Conservation (phyloP, 2,888 invertebrate genomes). For the Chloromyia formosa region DNA sequence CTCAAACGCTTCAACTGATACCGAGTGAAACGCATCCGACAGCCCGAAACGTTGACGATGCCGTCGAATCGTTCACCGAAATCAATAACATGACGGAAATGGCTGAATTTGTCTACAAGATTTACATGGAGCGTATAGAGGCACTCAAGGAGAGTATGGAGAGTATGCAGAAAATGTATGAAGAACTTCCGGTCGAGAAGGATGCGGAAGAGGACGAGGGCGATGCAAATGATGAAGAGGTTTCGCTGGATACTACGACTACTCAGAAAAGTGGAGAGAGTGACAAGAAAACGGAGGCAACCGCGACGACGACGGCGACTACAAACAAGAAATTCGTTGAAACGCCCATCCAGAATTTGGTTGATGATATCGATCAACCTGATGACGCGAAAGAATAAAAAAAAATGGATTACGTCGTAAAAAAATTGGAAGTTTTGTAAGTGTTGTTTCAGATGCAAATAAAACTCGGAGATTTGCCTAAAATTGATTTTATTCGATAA, state of each 20-base stretch:
- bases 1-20: conserved; percentile 80
- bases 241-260: conserved; percentile 33
- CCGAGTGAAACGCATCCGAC: conserved; percentile 84
- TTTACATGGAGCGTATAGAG: conserved; percentile 69
- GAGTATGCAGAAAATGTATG: conserved; percentile 36
- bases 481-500: too few species aligned
- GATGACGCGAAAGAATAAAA: conserved; percentile 23
- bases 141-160: conserved; percentile 34
- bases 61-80: conserved; percentile 64
- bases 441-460: too few species aligned
- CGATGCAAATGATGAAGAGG: conserved; percentile 33
- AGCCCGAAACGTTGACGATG: conserved; percentile 67
- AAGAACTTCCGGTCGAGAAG: conserved; percentile 27
- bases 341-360: conserved; percentile 67
- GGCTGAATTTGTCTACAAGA: conserved; percentile 93
- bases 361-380: conserved; percentile 53
- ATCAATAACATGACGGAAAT: conserved; percentile 91
- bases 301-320: neutral
- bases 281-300: conserved; percentile 50
- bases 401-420: too few species aligned
- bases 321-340: conserved; percentile 56
- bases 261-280: conserved; percentile 47
- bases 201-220: neutral
- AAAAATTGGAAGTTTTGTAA: conserved; percentile 6
- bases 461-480: too few species aligned